Base-by-base conservation (phyloP, 2,797 vertebrate genomes). In the Harpagifer antarcticus region DNA sequence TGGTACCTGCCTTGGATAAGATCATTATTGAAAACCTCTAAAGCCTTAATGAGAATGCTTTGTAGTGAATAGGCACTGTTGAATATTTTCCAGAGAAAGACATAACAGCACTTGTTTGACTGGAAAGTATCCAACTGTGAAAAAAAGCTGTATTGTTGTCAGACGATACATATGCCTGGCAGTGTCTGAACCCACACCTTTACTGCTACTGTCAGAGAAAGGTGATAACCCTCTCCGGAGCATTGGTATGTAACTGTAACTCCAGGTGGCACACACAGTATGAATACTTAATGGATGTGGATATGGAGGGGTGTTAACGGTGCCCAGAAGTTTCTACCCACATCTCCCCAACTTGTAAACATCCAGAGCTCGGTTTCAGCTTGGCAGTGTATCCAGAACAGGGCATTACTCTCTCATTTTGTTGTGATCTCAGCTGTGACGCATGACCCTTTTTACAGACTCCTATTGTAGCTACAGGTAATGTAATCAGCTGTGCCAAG, bases 241-340 rank as follows among this genome's bases (percentile, higher is more conserved):
- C 90, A 66, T 71, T 93, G 91, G 90, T 91, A 91, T 91, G 94
- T 95, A 95, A 94, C 94, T 92, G 94, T 94, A 95, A 95, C 95
- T 95, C 85, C 83, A 89, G 93, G 92, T 95, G 94, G 93, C 94
- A 94, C 95, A 94, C 90, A 91, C 89, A 87, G 88, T 87, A 95
- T 96, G 91, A 95, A 95, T 95, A 94, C 87, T 95, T 96, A 92
- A 96, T 95, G 91, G 59, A 56, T 78, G 91, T 90, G 91, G 93
- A 94, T 93, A 92, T 93, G 81, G 93, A 93, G 88, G 91, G 92
- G 91, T 93, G 94, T 94, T 92, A 94, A 92, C 86, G 86, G 90
- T 92, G 94, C 92, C 93, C 92, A 94, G 91, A 94, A 93, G 93
- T 93, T 92, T 95, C 94, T 94, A 79, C 91, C 91, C 89, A 89